Percentiles rank a stretch among this genome's conserved stretches.
These are phyloP conservation scores for Oxystoma pomonae DNA, from an alignment of 2,888 invertebrate species.

Conservation along the genomic window DNA sequence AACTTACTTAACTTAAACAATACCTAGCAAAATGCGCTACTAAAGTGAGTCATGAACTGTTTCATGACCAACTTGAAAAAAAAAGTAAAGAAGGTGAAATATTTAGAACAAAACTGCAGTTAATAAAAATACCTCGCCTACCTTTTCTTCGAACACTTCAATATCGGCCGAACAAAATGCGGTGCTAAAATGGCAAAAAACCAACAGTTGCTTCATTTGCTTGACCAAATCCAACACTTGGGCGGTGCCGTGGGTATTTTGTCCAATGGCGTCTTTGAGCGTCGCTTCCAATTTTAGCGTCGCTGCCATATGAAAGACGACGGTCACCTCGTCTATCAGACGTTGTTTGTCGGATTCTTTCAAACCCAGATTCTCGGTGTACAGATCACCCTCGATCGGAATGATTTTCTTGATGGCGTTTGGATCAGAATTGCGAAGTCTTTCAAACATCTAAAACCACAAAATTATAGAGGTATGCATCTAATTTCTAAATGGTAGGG, in stretches of 20 bases:
- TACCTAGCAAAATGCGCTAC: too few relatives aligned
- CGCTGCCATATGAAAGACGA: slow-evolving; percentile 84
- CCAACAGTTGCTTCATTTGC: slow-evolving; percentile 69
- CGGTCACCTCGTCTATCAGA: slow-evolving; percentile 66
- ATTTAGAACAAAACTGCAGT: too few relatives aligned
- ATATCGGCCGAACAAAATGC: slow-evolving; percentile 95
- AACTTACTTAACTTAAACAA: too few relatives aligned
- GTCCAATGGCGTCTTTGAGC: slow-evolving; percentile 80
- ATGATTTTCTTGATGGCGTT: slow-evolving; percentile 69
- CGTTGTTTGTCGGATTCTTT: slow-evolving; percentile 55
- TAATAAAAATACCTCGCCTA: too few relatives aligned
- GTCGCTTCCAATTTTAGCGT: slow-evolving; percentile 87
- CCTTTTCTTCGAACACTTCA: slow-evolving; percentile 76
- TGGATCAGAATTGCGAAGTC: slow-evolving; percentile 66
- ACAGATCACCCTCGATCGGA: slow-evolving; percentile 72
- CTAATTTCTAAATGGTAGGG: too few relatives aligned
- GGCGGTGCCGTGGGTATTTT: slow-evolving; percentile 86
- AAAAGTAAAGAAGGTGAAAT: too few relatives aligned
- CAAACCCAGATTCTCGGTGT: slow-evolving; percentile 61
- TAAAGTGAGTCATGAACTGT: too few relatives aligned
- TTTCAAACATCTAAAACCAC: slow-evolving; percentile 69
- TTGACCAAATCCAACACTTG: slow-evolving; percentile 74
- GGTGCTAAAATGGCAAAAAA: slow-evolving; percentile 89
- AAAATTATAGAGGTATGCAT: too few relatives aligned
- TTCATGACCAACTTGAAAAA: too few relatives aligned